Conservation (phyloP, 2,888 invertebrate species). For the Temnothorax rugatulus region DNA sequence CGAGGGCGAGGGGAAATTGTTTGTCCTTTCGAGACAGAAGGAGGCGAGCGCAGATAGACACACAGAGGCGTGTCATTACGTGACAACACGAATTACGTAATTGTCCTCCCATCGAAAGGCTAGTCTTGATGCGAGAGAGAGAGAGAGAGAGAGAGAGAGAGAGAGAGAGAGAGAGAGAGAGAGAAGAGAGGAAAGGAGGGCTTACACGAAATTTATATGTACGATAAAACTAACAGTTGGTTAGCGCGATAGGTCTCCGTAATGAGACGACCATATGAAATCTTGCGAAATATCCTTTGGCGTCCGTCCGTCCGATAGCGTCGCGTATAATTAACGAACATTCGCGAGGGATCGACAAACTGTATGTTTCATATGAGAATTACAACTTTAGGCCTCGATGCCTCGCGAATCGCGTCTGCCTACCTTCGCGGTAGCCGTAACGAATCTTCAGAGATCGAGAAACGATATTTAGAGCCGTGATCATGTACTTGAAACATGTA, state of each 20-base stretch:
- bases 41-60: background rate
- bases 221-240: constrained; percentile 50
- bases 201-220: constrained; percentile 29
- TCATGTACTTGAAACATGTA: background rate
- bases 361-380: background rate
- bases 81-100: constrained; percentile 45
- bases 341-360: background rate
- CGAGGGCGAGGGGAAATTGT: background rate
- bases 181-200: background rate
- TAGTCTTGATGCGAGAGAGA: background rate
- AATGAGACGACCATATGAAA: background rate
- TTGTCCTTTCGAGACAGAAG: constrained; percentile 7
- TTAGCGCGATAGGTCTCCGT: background rate
- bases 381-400: background rate
- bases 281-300: constrained; percentile 15
- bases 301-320: constrained; percentile 27
- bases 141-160: no score
- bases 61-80: constrained; percentile 34
- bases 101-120: constrained; percentile 37
- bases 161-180: background rate
- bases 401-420: background rate
- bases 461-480: background rate
- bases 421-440: background rate
- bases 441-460: background rate
- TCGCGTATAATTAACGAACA: background rate